These are phyloP conservation scores for Gambusia yucatana DNA, from an alignment of 2,797 vertebrate genomes.

Conservation along the genomic window DNA sequence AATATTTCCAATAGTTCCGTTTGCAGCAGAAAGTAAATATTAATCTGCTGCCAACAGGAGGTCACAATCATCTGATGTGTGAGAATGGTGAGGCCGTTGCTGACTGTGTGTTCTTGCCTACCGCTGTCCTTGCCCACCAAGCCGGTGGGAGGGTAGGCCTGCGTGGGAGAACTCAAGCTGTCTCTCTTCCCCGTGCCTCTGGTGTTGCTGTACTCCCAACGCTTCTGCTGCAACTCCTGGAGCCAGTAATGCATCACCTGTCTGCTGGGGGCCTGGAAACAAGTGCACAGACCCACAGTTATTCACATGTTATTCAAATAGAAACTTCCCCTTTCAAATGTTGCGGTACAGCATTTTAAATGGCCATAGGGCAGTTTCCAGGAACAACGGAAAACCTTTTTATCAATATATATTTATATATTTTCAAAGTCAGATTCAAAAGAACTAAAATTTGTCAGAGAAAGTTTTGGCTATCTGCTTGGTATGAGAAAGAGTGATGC, in stretches of 20 bases:
- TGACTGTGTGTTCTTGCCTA: conserved; percentile 53
- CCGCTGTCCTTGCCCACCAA: conserved; percentile 92
- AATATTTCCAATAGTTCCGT: not conserved
- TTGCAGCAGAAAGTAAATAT: conserved; percentile 35
- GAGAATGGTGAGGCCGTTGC: not conserved
- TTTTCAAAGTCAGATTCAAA: not conserved
- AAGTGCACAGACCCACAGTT: not conserved
- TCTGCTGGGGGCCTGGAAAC: conserved; percentile 86
- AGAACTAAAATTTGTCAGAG: not conserved
- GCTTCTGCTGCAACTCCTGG: conserved; percentile 95
- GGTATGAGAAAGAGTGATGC: not conserved
- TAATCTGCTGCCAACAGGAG: conserved; percentile 5
- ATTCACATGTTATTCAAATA: not conserved
- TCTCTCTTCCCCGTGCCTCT: conserved; percentile 82
- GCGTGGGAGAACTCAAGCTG: conserved; percentile 82
- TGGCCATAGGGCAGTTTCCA: not conserved
- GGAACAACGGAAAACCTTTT: not conserved
- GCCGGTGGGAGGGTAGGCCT: conserved; percentile 82
- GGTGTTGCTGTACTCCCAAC: conserved; percentile 94
- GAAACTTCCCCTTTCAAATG: not conserved
- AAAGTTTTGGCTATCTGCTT: not conserved
- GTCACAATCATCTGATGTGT: conserved; percentile 12
- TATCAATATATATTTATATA: no score
- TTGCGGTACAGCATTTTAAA: not conserved
- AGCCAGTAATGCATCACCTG: conserved; percentile 96